phyloP scores from a whole-genome alignment of 2,797 vertebrate species.

The Enteromius argenteus region DNA sequence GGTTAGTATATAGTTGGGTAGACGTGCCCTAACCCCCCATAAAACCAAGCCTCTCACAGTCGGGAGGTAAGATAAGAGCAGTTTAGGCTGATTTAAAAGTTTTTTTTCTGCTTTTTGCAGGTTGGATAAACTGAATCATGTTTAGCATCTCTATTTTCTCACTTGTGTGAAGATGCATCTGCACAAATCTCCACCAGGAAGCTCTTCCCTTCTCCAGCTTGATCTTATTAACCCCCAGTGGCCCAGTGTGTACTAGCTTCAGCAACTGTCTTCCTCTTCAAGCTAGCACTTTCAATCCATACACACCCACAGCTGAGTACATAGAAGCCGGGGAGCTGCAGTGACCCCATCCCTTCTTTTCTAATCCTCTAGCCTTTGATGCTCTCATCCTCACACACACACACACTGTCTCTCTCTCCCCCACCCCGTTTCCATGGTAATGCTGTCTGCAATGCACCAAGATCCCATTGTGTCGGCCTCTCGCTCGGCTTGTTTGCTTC shows the following conservation, averaged over 20 bases:
- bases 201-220: conserved; percentile 22
- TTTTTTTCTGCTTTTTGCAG: not conserved
- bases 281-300: conserved; percentile 43
- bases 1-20: not conserved
- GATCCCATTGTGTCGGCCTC: conserved; percentile 71
- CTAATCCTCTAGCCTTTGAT: conserved; percentile 57
- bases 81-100: not conserved
- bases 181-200: conserved; percentile 20
- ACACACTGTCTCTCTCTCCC: conserved; percentile 70
- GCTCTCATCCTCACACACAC: conserved; percentile 68
- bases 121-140: not conserved
- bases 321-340: conserved; percentile 56
- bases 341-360: conserved; percentile 67
- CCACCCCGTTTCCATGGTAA: conserved; percentile 87
- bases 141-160: not conserved
- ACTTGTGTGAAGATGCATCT: not conserved
- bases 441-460: conserved; percentile 88
- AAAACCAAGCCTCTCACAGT: not conserved
- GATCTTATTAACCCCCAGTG: conserved; percentile 10
- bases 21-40: not conserved
- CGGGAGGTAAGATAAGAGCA: not conserved
- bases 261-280: conserved; percentile 46
- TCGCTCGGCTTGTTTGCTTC: conserved; percentile 68
- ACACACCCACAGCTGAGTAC: conserved; percentile 31
- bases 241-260: conserved; percentile 26